Evolutionary conservation across 2,113 vertebrate genomes (phyloP), one percentile per base, ranked within the genome.

Genomic region (Odontesthes bonariensis): DNA sequence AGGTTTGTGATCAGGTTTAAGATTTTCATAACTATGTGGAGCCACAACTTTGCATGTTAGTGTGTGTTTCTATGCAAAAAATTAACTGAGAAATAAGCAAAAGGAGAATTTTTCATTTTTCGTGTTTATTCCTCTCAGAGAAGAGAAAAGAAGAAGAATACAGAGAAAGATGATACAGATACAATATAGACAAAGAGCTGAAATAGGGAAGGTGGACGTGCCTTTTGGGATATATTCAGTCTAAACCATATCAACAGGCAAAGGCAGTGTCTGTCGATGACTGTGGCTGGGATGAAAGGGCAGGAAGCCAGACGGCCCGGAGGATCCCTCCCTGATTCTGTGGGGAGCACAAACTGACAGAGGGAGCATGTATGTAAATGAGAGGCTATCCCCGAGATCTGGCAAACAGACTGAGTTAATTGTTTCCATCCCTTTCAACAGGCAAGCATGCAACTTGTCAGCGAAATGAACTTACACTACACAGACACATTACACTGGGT

Each of bases 401-500:
- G 87, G 33, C 12, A 42, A 77, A 14, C 90, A 92, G 84, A 90
- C 87, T 77, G 69, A 12, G n/a, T 23, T 84, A 88, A 91, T 86
- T 78, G 80, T 49, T 91, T 87, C 87, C 86, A 89, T 56, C 47
- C 49, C 17, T 49, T 13, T 75, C 46, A 44, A 38, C 47, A 65
- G 62, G 49, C 55, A 20, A 23, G 12, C 17, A 23, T 53, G 56
- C 54, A 76, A 64, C 62, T 27, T 64, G 52, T 75, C 31, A 47
- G 17, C 53, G 33, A 85, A 87, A 42, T 72, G n/a, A 65, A 44
- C 53, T 76, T 58, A 51, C 42, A 59, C 19, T 60, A 46, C 47
- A 67, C 59, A 74, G 22, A 79, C 52, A 75, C 67, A 76, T 57
- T 55, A 23, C 20, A 60, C 6, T 20, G 27, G 31, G 3, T 31